A percentile compares a stretch with the other conserved stretches of the same genome.
These are phyloP conservation scores for Mythimna pallens DNA, from an alignment of 2,888 invertebrate genomes.

Conservation along the genomic window DNA sequence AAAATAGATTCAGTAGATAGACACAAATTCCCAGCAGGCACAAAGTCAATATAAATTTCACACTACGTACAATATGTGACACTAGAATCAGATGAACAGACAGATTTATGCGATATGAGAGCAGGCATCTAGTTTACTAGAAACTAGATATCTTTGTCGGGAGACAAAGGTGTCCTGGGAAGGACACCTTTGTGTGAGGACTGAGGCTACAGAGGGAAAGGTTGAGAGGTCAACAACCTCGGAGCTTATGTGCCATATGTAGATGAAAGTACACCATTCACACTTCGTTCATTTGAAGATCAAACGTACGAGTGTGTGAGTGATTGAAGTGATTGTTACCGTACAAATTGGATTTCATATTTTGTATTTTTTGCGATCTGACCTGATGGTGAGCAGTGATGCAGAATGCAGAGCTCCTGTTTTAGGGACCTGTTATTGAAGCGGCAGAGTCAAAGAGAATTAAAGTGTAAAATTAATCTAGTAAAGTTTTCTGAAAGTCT, in stretches of 20 bases:
- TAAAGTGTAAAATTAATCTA: no score
- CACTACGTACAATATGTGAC: conserved; percentile 18
- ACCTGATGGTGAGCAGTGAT: no score
- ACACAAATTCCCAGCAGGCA: not conserved
- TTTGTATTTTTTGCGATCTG: no score
- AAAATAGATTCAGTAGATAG: not conserved
- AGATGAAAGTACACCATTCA: conserved; percentile 25
- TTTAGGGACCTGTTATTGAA: no score
- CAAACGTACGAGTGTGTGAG: not conserved
- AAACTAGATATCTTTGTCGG: conserved; percentile 46
- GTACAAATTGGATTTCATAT: not conserved
- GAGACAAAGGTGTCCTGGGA: no score
- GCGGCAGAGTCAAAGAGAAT: no score
- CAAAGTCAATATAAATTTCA: conserved; percentile 23
- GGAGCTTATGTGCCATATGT: conserved; percentile 8
- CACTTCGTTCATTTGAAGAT: conserved; percentile 10
- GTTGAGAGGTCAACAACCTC: conserved; percentile 25
- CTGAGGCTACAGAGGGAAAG: conserved; percentile 15
- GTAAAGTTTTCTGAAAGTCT: no score
- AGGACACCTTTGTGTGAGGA: conserved; percentile 38
- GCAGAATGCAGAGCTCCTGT: no score
- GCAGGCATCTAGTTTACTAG: conserved; percentile 28
- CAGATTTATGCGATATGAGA: conserved; percentile 43
- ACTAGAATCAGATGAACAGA: conserved; percentile 32
- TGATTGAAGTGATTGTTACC: not conserved